phyloP scores from a whole-genome alignment of 2,888 invertebrate species.

The Drosophila setosimentum region DNA sequence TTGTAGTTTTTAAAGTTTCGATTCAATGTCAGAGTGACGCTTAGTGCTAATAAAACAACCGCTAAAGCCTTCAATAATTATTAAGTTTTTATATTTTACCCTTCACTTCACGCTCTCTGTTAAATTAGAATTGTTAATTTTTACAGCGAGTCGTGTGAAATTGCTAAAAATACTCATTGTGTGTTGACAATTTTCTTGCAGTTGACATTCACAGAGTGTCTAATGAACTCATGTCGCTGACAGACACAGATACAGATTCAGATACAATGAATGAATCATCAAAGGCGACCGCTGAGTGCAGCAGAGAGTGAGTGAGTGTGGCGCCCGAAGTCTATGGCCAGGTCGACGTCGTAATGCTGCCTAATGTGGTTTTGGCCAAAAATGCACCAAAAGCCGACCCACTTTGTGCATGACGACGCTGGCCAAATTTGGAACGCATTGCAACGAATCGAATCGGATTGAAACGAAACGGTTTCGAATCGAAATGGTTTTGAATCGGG shows the following conservation, averaged over 20 bases:
- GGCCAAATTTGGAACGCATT: conserved; percentile 61
- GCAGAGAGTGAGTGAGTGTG: conserved; percentile 48
- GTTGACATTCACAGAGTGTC: conserved; percentile 76
- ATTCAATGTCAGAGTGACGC: conserved; percentile 41
- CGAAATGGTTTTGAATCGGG: not conserved
- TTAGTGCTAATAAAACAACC: conserved; percentile 39
- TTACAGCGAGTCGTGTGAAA: conserved; percentile 31
- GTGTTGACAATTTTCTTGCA: conserved; percentile 77
- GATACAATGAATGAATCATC: conserved; percentile 66
- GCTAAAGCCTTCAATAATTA: conserved; percentile 53
- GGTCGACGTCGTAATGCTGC: conserved; percentile 31
- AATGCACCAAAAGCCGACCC: conserved; percentile 60
- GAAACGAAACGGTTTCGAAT: not conserved
- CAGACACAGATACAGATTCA: conserved; percentile 60
- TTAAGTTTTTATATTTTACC: not conserved
- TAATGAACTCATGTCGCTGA: conserved; percentile 80
- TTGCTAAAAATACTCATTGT: conserved; percentile 63
- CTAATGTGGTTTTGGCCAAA: conserved; percentile 64
- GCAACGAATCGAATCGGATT: conserved; percentile 1
- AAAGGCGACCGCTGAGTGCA: conserved; percentile 46
- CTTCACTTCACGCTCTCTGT: not conserved
- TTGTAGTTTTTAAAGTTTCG: too few species aligned
- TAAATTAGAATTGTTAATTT: conserved; percentile 48
- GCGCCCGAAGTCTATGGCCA: conserved; percentile 64
- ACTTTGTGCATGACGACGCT: conserved; percentile 73